Base-by-base conservation (phyloP, 2,888 invertebrate species). In the Folsomia candida region DNA sequence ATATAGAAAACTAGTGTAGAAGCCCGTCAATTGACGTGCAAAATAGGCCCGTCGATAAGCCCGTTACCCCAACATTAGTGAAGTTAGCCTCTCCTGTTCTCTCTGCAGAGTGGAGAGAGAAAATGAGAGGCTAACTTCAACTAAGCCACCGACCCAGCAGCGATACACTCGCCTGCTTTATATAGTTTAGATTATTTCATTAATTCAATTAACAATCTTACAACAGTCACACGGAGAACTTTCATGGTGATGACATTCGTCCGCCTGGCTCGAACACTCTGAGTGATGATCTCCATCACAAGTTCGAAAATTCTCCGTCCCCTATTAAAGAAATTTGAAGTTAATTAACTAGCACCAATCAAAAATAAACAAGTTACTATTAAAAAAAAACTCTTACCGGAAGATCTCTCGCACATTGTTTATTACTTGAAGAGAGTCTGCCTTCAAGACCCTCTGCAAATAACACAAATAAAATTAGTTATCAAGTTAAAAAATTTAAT, bases 141-240 rank as follows among this genome's bases (percentile, higher is more conserved):
- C n/a, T n/a, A n/a, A n/a, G n/a, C n/a, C n/a, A n/a, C n/a, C n/a
- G n/a, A n/a, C n/a, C n/a, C n/a, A n/a, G n/a, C n/a, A n/a, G n/a
- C n/a, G n/a, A n/a, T n/a, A n/a, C n/a, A n/a, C n/a, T n/a, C n/a
- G n/a, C n/a, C n/a, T n/a, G n/a, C n/a, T n/a, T n/a, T n/a, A n/a
- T n/a, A n/a, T n/a, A n/a, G n/a, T n/a, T n/a, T n/a, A n/a, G n/a
- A n/a, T n/a, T n/a, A n/a, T n/a, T n/a, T n/a, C n/a, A n/a, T n/a
- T n/a, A n/a, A n/a, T n/a, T n/a, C n/a, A n/a, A n/a, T n/a, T n/a
- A n/a, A n/a, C n/a, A n/a, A 20, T 22, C 69, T 69, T 69, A 69
- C 69, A 69, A n/a, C 69, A 69, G 37, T 69, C 69, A 37, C 69
- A 69, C 11, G 64, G 47, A 11, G 69, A 18, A n/a, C n/a, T 54